Evolutionary conservation across 1,140 invertebrate genomes (phyloP).

Genomic region (Homarus americanus): DNA sequence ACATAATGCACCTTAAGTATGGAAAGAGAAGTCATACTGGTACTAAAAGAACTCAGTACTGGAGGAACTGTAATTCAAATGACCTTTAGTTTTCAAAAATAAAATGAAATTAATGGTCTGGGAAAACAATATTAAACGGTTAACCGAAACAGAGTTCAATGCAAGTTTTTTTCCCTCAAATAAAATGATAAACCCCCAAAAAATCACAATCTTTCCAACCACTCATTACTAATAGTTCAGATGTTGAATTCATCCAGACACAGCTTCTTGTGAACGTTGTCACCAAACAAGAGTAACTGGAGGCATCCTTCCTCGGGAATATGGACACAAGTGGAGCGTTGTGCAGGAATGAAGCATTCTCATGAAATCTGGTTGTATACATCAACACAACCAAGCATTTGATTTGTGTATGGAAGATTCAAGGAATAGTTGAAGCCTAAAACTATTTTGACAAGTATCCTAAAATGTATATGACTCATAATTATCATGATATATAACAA

Average conservation of each 20-base stretch:
- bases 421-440: slow-evolving; percentile 39
- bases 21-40: slow-evolving; percentile 24
- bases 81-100: not conserved
- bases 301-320: not conserved
- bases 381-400: slow-evolving; percentile 25
- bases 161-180: not conserved
- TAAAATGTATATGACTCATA: slow-evolving; percentile 4
- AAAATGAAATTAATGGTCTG: not conserved
- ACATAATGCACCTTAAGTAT: not conserved
- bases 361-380: slow-evolving; percentile 1
- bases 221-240: not conserved
- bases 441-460: slow-evolving; percentile 21
- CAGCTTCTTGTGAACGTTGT: not conserved
- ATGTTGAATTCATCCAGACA: slow-evolving; percentile 9
- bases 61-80: slow-evolving; percentile 1
- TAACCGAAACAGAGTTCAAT: not conserved
- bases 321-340: slow-evolving; percentile 15
- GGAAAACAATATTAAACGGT: not conserved
- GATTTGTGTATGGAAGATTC: slow-evolving; percentile 51
- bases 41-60: slow-evolving; percentile 40
- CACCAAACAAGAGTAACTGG: slow-evolving; percentile 15
- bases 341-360: slow-evolving; percentile 25
- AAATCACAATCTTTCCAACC: not conserved
- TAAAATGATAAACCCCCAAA: not conserved
- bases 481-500: slow-evolving; percentile 5